Percentiles rank a stretch among this genome's conserved stretches.
Evolutionary conservation across 2,888 invertebrate genomes (phyloP).

Genomic region (Panorpa germanica): DNA sequence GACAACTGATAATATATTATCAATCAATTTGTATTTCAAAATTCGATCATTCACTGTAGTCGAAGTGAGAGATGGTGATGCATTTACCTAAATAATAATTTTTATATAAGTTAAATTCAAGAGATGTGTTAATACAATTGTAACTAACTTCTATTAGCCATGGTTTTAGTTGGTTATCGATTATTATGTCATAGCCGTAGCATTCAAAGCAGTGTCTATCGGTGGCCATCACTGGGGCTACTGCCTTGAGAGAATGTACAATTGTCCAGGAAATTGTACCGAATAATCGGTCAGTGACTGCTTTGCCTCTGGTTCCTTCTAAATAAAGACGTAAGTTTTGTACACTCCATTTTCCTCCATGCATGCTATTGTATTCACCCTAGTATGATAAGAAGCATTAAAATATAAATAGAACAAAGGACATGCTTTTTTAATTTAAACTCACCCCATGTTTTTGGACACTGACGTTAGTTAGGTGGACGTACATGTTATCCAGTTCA

Average conservation of each 20-base stretch:
- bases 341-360: conserved; percentile 89
- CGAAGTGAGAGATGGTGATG: conserved; percentile 84
- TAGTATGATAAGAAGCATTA: conserved; percentile 18
- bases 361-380: conserved; percentile 85
- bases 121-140: conserved; percentile 1
- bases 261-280: conserved; percentile 79
- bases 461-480: conserved; percentile 90
- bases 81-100: conserved; percentile 67
- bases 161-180: conserved; percentile 83
- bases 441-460: conserved; percentile 90
- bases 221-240: conserved; percentile 81
- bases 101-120: too few species aligned
- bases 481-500: conserved; percentile 81
- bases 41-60: conserved; percentile 90
- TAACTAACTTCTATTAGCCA: conserved; percentile 71
- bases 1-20: conserved; percentile 80
- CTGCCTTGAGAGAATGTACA: conserved; percentile 83
- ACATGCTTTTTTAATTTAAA: conserved; percentile 12
- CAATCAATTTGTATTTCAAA: conserved; percentile 82
- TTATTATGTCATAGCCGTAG: conserved; percentile 92
- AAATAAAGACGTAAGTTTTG: conserved; percentile 78
- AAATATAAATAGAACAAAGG: conserved; percentile 1
- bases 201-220: conserved; percentile 62
- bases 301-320: conserved; percentile 78
- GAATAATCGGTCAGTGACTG: conserved; percentile 74